phyloP scores from a whole-genome alignment of 2,888 invertebrate genomes.

The Agrotis clavis region DNA sequence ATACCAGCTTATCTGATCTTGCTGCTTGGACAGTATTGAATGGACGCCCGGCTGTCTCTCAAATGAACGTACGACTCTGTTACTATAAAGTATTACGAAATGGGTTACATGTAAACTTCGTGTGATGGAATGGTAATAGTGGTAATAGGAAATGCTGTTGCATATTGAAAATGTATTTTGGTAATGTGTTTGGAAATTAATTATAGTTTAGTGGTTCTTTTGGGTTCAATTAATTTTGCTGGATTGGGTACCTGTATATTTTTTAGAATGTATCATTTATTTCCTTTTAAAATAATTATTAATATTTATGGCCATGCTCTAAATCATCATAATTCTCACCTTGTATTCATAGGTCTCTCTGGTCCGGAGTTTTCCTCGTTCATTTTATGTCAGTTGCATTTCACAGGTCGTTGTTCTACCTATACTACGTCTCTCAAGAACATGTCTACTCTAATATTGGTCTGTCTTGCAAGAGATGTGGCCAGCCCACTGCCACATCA shows the following conservation, averaged over 20 bases:
- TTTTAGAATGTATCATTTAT: background rate
- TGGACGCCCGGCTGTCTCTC: conserved; percentile 67
- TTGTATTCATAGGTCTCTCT: too few relatives aligned
- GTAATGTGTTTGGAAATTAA: background rate
- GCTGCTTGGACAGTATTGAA: conserved; percentile 70
- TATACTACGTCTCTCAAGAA: too few relatives aligned
- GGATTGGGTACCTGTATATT: background rate
- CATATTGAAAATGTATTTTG: conserved; percentile 19
- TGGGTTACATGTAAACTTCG: conserved; percentile 48
- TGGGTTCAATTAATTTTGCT: background rate
- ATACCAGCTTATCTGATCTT: conserved; percentile 68
- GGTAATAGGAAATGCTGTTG: conserved; percentile 23
- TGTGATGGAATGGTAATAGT: conserved; percentile 41
- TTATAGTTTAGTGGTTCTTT: background rate
- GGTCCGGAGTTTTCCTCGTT: too few relatives aligned
- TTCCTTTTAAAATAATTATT: background rate
- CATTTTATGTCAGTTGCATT: too few relatives aligned
- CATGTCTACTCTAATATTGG: too few relatives aligned
- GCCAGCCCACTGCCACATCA: too few relatives aligned
- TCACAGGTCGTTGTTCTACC: too few relatives aligned
- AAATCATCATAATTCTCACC: too few relatives aligned
- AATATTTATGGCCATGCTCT: too few relatives aligned
- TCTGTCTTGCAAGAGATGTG: too few relatives aligned
- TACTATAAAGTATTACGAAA: conserved; percentile 59
- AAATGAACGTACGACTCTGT: conserved; percentile 63